Base-by-base conservation (phyloP, 2,113 vertebrate genomes). In the Callaeas wilsoni region DNA sequence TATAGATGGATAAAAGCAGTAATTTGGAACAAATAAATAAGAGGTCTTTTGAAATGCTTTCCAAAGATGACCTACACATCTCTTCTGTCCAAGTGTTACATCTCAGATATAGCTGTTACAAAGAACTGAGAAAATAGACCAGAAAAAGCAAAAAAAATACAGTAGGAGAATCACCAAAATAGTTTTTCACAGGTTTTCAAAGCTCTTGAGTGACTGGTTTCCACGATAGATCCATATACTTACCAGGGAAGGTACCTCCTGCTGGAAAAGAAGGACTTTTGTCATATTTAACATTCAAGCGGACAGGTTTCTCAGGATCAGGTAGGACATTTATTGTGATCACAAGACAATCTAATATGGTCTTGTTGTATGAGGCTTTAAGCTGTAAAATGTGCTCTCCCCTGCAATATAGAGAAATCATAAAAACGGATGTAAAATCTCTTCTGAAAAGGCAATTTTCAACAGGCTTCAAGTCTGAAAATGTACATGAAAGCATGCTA, bases 201-300 rank as follows among this genome's bases (percentile, higher is more conserved):
- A 71, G n/a, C 15, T 74, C 39, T 50, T 44, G 16, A 87, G 42
- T 9, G 8, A 73, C 3, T 59, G 10, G 4, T 35, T 93, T 75
- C 67, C 52, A 83, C 27, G 46, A 14, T 23, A 53, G n/a, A n/a
- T n/a, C 21, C 16, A 53, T 84, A 62, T 83, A 97, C 96, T 97
- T 93, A 99, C 99, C 99, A 96, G 99, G 98, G 53, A 99, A 99
- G 44, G 89, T 88, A 52, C 93, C 87, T 57, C 99, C 99, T 65
- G 99, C 99, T 89, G 77, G 89, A 94, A 99, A 98, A 78, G 52
- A 90, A 59, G 93, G 90, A 41, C 63, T 93, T 75, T 60, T 97
- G 91, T 99, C 97, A 37, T 98, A 99, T 69, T 98, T 97, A 65
- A 99, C 98, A 25, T 94, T 94, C 77, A 99, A 96, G 73, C 64